phyloP scores from a whole-genome alignment of 2,113 vertebrate genomes.

The Syrmaticus mikado region DNA sequence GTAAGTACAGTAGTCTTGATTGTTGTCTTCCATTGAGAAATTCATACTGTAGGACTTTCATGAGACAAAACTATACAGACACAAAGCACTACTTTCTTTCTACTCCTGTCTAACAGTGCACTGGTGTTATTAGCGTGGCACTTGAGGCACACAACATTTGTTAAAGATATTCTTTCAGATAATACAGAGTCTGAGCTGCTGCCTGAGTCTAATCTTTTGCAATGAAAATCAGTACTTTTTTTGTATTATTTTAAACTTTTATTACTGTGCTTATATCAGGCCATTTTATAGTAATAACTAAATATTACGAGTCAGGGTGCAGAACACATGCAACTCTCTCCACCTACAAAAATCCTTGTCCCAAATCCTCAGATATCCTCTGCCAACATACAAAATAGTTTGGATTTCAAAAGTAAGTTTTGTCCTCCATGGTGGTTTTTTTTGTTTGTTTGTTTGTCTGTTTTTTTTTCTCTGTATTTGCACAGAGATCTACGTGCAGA shows the following conservation, averaged over 20 bases:
- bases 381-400: not conserved
- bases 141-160: not conserved
- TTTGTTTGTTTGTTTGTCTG: not conserved
- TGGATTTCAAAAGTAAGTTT: not conserved
- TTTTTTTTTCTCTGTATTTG: not conserved
- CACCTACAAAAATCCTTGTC: not conserved
- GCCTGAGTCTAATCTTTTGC: not conserved
- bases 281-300: not conserved
- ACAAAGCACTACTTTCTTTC: not conserved
- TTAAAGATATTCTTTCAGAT: not conserved
- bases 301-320: not conserved
- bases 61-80: not conserved
- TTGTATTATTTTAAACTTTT: not conserved
- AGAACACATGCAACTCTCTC: not conserved
- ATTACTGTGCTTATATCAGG: not conserved
- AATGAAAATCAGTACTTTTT: not conserved
- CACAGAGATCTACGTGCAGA: not conserved
- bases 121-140: not conserved
- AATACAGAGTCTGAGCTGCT: not conserved
- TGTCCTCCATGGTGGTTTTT: fast-evolving
- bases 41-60: not conserved
- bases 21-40: not conserved
- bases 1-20: not conserved
- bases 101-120: not conserved
- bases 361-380: not conserved